Percentiles rank a stretch among this genome's conserved stretches.
These are phyloP conservation scores for Drosophila ficusphila DNA, from an alignment of 1,140 invertebrate genomes.

Conservation along the genomic window DNA sequence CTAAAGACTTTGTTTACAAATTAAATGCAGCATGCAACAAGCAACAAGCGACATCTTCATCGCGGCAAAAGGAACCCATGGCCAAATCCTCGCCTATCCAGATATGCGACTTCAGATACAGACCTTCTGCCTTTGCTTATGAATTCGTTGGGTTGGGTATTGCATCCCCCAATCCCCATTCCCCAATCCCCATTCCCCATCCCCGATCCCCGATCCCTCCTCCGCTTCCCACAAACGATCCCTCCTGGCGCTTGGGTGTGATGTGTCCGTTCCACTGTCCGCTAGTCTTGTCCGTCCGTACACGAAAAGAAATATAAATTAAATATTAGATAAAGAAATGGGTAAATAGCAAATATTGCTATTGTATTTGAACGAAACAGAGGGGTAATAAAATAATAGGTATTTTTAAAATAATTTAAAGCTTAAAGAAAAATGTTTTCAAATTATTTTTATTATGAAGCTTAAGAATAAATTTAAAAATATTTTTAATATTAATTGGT, in stretches of 20 bases:
- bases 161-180: constrained; percentile 1
- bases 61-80: constrained; percentile 8
- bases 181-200: background rate
- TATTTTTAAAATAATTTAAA: too few species aligned
- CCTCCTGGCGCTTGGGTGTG: constrained; percentile 77
- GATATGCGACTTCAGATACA: constrained; percentile 39
- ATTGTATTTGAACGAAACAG: too few species aligned
- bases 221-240: background rate
- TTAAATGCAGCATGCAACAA: constrained; percentile 81
- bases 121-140: constrained; percentile 50
- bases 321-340: too few species aligned
- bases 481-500: too few species aligned
- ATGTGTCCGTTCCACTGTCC: constrained; percentile 36
- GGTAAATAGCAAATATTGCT: too few species aligned
- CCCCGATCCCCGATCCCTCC: constrained; percentile 1
- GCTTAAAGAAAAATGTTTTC: too few species aligned
- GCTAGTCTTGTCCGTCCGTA: background rate
- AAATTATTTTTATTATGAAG: too few species aligned
- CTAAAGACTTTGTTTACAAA: constrained; percentile 83
- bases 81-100: constrained; percentile 7
- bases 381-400: too few species aligned
- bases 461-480: too few species aligned
- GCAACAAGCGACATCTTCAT: constrained; percentile 78
- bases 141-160: constrained; percentile 53
- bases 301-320: constrained; percentile 6